Base-by-base conservation (phyloP, 2,797 vertebrate species). In the Rhinatrema bivittatum region DNA sequence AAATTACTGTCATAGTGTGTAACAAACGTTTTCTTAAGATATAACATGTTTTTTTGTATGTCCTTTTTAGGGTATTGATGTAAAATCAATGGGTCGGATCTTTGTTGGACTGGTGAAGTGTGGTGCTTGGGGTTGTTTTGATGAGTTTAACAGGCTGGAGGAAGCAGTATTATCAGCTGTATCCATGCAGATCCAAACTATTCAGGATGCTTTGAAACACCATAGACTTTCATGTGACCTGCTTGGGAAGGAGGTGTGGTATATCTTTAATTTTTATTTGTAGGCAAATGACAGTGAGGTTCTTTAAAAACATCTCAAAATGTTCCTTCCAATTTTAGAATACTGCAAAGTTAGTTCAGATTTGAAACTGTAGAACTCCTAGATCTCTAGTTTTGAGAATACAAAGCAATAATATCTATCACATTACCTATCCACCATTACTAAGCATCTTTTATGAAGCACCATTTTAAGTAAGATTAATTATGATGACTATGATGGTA, bases 41-140 rank as follows among this genome's bases (percentile, higher is more conserved):
- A n/a, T n/a, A n/a, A n/a, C n/a, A n/a, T n/a, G n/a, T n/a, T n/a
- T n/a, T n/a, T n/a, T n/a, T n/a, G n/a, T n/a, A n/a, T n/a, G n/a
- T n/a, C n/a, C n/a, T n/a, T 70, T 68, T 57, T 20, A 99, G 94
- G 95, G 96, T 23, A 98, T 98, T 10, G 95, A 98, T 61, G 96
- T 99, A 67, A 95, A 94, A 64, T 98, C 96, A 5, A 99, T 98
- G 94, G 95, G 91, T 1, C 84, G 94, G 7, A 99, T 98, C 75
- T 98, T 99, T 71, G 91, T 98, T 60, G 95, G 95, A 25, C 66
- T 98, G 68, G 91, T 97, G 49, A 96, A 95, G 68, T 98, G 94
- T 54, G 95, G 95, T 4, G 95, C 95, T 9, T 98, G 95, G 95
- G 95, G 94, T 56, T 98, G 95, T 74, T 98, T 98, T 46, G 96